Evolutionary conservation across 1,140 invertebrate genomes (phyloP).

Genomic region (Diuraphis noxia): DNA sequence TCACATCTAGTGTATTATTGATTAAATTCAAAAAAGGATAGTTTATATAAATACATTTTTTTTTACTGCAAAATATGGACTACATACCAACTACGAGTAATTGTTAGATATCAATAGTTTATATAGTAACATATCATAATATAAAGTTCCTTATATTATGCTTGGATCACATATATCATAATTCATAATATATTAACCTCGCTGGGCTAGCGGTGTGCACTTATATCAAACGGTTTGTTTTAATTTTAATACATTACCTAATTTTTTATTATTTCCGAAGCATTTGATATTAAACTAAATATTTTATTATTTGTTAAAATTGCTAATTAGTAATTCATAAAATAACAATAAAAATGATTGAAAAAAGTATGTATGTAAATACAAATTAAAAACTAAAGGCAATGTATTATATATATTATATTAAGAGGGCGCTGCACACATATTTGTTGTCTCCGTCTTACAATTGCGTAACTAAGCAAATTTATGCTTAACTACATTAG

Average conservation of each 20-base stretch:
- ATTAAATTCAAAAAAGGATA: constrained; percentile 77
- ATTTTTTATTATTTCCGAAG: neutral
- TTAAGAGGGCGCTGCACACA: no score
- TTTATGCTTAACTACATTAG: no score
- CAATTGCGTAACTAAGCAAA: no score
- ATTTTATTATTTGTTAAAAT: neutral
- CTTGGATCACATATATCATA: neutral
- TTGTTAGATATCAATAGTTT: neutral
- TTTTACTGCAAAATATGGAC: neutral
- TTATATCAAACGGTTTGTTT: neutral
- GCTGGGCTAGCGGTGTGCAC: neutral
- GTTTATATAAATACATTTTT: neutral
- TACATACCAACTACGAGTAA: neutral
- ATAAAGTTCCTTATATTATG: constrained; percentile 26
- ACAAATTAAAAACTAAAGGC: neutral
- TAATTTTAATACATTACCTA: neutral
- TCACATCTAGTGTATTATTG: constrained; percentile 78
- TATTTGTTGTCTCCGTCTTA: no score
- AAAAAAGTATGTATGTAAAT: neutral
- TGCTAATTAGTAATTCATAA: neutral
- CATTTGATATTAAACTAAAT: neutral
- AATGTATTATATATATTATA: neutral
- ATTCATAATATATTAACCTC: neutral
- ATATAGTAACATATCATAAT: neutral
- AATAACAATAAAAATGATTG: neutral